phyloP scores from a whole-genome alignment of 1,140 invertebrate genomes.

The Copidosoma floridanum region DNA sequence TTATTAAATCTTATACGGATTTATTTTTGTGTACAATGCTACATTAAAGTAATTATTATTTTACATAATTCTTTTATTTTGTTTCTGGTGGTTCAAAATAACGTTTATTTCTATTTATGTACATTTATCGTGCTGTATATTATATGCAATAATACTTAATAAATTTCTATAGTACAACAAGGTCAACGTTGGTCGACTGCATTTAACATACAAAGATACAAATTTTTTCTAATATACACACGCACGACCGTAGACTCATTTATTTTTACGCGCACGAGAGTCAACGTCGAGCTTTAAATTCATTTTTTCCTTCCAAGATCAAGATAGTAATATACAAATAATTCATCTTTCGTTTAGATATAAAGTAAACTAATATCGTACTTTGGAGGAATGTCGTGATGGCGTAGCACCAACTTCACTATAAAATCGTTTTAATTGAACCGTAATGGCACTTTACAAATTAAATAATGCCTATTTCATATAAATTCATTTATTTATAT shows the following conservation, averaged over 20 bases:
- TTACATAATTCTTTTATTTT: slow-evolving; percentile 52
- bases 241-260: slow-evolving; percentile 35
- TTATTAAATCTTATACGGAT: slow-evolving; percentile 46
- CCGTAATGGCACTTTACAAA: slow-evolving; percentile 58
- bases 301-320: slow-evolving; percentile 35
- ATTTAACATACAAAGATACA: slow-evolving; percentile 55
- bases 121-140: slow-evolving; percentile 54
- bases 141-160: slow-evolving; percentile 51
- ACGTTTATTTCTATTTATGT: slow-evolving; percentile 54
- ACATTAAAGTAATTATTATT: slow-evolving; percentile 54
- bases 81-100: slow-evolving; percentile 55
- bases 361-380: slow-evolving; percentile 57
- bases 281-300: slow-evolving; percentile 36
- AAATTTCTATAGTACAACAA: slow-evolving; percentile 43
- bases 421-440: slow-evolving; percentile 53
- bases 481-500: slow-evolving; percentile 37
- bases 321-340: slow-evolving; percentile 51
- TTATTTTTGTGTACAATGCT: slow-evolving; percentile 54
- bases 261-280: slow-evolving; percentile 34
- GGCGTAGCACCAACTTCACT: slow-evolving; percentile 56
- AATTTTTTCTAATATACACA: slow-evolving; percentile 42
- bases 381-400: slow-evolving; percentile 59
- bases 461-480: slow-evolving; percentile 52
- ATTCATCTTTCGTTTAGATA: slow-evolving; percentile 43
- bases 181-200: slow-evolving; percentile 36